Conservation (phyloP, 2,888 invertebrate species). For the Anthophora plumipes region DNA sequence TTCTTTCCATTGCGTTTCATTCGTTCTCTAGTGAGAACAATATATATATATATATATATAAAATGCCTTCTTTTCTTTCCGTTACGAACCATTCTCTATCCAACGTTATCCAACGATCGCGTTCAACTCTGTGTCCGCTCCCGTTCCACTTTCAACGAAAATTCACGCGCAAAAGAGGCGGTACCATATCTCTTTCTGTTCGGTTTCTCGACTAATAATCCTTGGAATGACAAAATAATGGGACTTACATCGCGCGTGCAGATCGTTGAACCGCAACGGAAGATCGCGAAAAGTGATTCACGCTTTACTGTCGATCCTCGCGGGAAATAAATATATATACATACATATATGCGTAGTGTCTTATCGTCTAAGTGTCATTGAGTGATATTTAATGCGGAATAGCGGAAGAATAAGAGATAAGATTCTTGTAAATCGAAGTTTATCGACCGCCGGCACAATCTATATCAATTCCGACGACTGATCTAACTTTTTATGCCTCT, state of each 20-base stretch:
- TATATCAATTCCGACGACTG: constrained; percentile 3
- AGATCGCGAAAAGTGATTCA: constrained; percentile 36
- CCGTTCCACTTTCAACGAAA: constrained; percentile 9
- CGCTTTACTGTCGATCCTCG: constrained; percentile 28
- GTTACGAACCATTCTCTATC: background rate
- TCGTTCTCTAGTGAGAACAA: constrained; percentile 26
- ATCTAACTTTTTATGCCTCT: constrained; percentile 24
- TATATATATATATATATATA: no score
- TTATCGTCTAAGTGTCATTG: constrained; percentile 47
- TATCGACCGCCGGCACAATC: constrained; percentile 1
- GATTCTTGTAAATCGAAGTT: constrained; percentile 18
- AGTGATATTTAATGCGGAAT: constrained; percentile 34
- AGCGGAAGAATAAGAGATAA: constrained; percentile 5
- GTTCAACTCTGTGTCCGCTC: background rate
- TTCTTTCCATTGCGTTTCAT: constrained; percentile 9
- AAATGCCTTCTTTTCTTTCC: constrained; percentile 47
- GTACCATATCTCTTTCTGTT: background rate
- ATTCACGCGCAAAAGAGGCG: background rate
- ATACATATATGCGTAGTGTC: constrained; percentile 44
- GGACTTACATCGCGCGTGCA: background rate
- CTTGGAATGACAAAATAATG: background rate
- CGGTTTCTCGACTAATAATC: background rate
- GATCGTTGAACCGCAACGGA: constrained; percentile 28
- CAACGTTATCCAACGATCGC: background rate
- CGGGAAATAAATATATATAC: background rate